Percentiles rank a stretch among this genome's conserved stretches.
These are phyloP conservation scores for Rhinopithecus roxellana DNA, from an alignment of 2,113 vertebrate genomes.

Conservation along the genomic window DNA sequence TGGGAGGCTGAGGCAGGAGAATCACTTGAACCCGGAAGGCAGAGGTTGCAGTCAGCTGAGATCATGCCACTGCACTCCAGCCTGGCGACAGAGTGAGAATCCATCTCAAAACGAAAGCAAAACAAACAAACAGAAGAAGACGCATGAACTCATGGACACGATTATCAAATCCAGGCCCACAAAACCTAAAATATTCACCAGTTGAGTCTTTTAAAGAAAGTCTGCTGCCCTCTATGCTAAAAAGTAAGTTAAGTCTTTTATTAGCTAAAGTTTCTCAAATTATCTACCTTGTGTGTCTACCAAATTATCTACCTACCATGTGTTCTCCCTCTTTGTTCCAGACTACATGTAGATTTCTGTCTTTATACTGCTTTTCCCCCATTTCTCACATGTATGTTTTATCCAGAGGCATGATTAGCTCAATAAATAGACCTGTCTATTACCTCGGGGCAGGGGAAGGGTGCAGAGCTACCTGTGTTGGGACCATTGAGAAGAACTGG, in stretches of 20 bases:
- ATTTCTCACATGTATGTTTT: neutral
- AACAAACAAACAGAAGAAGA: too few species aligned
- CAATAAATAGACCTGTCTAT: neutral
- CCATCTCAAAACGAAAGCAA: too few species aligned
- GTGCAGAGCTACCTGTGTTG: accelerated
- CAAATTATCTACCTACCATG: neutral
- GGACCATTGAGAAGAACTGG: neutral
- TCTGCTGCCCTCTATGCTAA: neutral
- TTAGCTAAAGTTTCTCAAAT: neutral
- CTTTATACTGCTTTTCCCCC: neutral
- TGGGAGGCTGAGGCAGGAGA: too few species aligned
- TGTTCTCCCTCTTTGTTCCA: neutral
- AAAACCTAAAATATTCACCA: neutral
- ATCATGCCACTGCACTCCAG: too few species aligned
- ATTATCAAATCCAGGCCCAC: neutral
- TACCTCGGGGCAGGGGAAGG: neutral
- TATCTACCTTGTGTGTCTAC: neutral
- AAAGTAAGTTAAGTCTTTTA: neutral
- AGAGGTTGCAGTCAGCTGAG: too few species aligned
- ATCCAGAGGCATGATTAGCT: neutral
- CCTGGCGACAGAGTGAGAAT: too few species aligned
- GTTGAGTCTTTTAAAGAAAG: neutral
- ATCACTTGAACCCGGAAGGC: too few species aligned
- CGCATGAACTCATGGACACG: neutral
- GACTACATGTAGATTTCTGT: neutral